Evolutionary conservation across 2,888 invertebrate species (phyloP).

Genomic region (Nemurella pictetii): DNA sequence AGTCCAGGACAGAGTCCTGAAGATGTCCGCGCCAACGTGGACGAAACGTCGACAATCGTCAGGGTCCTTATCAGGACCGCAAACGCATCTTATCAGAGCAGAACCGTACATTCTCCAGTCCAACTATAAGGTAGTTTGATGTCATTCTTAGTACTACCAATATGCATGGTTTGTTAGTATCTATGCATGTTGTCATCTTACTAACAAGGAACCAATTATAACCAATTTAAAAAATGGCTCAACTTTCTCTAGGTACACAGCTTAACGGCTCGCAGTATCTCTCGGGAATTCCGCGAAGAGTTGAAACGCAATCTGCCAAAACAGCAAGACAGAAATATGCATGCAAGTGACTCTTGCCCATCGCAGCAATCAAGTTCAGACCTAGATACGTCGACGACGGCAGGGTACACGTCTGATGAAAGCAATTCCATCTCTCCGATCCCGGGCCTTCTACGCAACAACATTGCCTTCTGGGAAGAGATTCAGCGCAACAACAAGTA

Average conservation of each 20-base stretch:
- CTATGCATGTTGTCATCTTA: background rate
- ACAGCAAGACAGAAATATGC: slow-evolving; percentile 41
- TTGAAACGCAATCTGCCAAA: slow-evolving; percentile 54
- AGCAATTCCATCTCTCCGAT: slow-evolving; percentile 46
- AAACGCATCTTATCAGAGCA: too few species aligned
- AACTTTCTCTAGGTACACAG: slow-evolving; percentile 62
- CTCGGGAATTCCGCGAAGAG: slow-evolving; percentile 73
- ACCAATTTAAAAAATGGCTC: background rate
- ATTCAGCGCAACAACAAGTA: slow-evolving; percentile 44
- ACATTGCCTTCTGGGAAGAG: slow-evolving; percentile 52
- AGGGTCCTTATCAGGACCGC: too few species aligned
- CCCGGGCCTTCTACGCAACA: slow-evolving; percentile 49
- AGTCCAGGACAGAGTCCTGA: too few species aligned
- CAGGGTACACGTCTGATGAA: slow-evolving; percentile 43
- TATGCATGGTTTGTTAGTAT: background rate
- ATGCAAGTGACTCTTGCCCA: slow-evolving; percentile 25
- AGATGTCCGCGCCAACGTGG: too few species aligned
- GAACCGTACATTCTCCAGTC: too few species aligned
- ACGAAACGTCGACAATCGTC: too few species aligned
- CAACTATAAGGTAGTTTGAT: too few species aligned
- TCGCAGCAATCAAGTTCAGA: background rate
- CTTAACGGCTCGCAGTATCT: slow-evolving; percentile 77
- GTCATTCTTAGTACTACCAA: background rate
- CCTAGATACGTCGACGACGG: slow-evolving; percentile 35
- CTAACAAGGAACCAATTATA: background rate